These are phyloP conservation scores for Tachuris rubrigastra DNA, from an alignment of 2,113 vertebrate genomes.

Conservation along the genomic window DNA sequence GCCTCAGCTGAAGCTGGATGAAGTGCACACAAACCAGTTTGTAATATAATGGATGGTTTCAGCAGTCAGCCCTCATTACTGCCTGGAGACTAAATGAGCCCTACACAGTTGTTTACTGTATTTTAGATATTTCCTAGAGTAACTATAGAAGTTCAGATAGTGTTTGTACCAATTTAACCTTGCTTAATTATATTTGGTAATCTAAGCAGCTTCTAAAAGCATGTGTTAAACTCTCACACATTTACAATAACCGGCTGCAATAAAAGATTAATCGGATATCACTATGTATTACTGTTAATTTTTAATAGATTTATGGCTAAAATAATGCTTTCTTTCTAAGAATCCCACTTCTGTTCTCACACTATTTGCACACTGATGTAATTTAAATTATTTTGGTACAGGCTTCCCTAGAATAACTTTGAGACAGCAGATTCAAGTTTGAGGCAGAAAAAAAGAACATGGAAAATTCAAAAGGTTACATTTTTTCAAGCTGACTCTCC, in stretches of 20 bases:
- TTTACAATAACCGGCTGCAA: neutral
- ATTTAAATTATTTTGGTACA: neutral
- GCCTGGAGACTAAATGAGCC: neutral
- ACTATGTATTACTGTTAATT: neutral
- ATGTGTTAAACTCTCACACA: neutral
- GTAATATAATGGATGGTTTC: slow-evolving; percentile 16
- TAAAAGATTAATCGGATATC: neutral
- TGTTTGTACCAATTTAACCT: neutral
- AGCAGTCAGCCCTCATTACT: neutral
- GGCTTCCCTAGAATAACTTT: neutral
- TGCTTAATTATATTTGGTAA: neutral
- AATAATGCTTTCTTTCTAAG: slow-evolving; percentile 4
- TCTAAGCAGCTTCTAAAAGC: neutral
- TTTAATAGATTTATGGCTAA: neutral
- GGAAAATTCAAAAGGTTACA: neutral
- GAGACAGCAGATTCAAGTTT: neutral
- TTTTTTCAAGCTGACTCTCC: neutral
- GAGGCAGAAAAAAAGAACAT: neutral
- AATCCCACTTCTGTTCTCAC: neutral
- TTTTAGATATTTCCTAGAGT: neutral
- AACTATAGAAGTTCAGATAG: neutral
- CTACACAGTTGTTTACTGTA: neutral
- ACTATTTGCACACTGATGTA: neutral
- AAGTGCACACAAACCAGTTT: neutral
- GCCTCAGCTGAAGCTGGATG: neutral